Evolutionary conservation across 1,140 invertebrate genomes (phyloP).

Genomic region (Nymphalis io): DNA sequence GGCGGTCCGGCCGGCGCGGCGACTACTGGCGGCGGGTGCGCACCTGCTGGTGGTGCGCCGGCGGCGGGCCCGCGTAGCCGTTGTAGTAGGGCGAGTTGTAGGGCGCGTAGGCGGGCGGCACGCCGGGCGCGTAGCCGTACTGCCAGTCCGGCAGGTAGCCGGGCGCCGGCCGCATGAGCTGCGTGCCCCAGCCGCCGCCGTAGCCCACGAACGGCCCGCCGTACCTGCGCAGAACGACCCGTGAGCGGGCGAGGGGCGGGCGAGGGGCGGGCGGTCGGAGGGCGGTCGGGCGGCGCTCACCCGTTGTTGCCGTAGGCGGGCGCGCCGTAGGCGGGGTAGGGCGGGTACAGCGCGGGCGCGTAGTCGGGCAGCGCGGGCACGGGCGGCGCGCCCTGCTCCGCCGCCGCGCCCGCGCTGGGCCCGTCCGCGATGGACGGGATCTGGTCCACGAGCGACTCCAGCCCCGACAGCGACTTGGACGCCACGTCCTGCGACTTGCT

Average conservation of each 20-base stretch:
- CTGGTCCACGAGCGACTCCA: constrained; percentile 94
- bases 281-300: constrained; percentile 29
- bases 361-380: constrained; percentile 67
- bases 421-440: constrained; percentile 92
- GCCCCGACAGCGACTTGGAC: constrained; percentile 92
- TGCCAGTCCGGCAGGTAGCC: constrained; percentile 78
- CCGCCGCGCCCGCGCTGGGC: constrained; percentile 39
- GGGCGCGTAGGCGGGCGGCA: constrained; percentile 61
- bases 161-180: constrained; percentile 76
- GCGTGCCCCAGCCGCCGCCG: constrained; percentile 70
- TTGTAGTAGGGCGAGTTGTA: constrained; percentile 76
- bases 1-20: not conserved
- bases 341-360: constrained; percentile 65
- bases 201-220: constrained; percentile 74
- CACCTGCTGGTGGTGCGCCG: constrained; percentile 72
- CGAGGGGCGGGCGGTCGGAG: too few species aligned
- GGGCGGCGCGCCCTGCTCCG: constrained; percentile 44
- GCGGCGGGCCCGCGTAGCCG: constrained; percentile 71
- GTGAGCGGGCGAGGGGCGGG: too few species aligned
- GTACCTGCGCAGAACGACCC: constrained; percentile 46
- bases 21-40: not conserved
- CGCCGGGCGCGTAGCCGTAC: constrained; percentile 68
- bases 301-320: constrained; percentile 66
- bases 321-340: constrained; percentile 60
- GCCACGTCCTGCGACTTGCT: constrained; percentile 86